A percentile compares a stretch with the other conserved stretches of the same genome.
These are phyloP conservation scores for Agrilus planipennis DNA, from an alignment of 1,140 invertebrate species.

Conservation along the genomic window DNA sequence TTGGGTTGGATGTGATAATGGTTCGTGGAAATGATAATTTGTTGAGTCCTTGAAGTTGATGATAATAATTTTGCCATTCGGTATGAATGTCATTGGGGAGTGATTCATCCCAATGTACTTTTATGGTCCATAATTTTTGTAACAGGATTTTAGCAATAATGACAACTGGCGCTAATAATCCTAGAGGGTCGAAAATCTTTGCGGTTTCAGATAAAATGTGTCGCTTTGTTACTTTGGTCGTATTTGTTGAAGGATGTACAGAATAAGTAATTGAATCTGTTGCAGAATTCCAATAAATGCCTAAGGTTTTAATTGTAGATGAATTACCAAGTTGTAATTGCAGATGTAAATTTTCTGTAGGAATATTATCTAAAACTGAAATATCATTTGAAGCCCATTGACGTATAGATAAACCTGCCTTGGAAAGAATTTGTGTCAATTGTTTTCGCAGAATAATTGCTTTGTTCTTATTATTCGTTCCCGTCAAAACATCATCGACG, in stretches of 20 bases:
- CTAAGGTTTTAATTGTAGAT: neutral
- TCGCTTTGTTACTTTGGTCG: conserved; percentile 16
- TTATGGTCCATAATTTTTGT: conserved; percentile 18
- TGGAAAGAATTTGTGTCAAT: neutral
- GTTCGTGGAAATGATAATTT: conserved; percentile 14
- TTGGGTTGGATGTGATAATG: conserved; percentile 7
- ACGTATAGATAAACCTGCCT: neutral
- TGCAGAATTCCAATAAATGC: neutral
- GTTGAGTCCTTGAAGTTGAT: conserved; percentile 11
- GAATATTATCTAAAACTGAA: neutral
- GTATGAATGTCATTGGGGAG: conserved; percentile 14
- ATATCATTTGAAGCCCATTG: neutral
- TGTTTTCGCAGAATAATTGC: neutral
- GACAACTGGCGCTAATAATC: conserved; percentile 20
- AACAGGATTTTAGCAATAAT: conserved; percentile 21
- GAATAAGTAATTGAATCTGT: neutral
- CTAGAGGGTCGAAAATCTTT: conserved; percentile 20
- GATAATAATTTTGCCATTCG: conserved; percentile 12
- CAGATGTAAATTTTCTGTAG: neutral
- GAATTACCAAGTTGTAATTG: neutral
- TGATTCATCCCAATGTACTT: conserved; percentile 20
- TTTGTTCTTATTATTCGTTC: conserved; percentile 8
- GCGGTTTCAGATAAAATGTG: conserved; percentile 19
- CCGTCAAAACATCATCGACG: conserved; percentile 28
- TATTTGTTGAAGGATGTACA: neutral